Evolutionary conservation across 1,140 invertebrate genomes (phyloP).

Genomic region (Cotesia vestalis): DNA sequence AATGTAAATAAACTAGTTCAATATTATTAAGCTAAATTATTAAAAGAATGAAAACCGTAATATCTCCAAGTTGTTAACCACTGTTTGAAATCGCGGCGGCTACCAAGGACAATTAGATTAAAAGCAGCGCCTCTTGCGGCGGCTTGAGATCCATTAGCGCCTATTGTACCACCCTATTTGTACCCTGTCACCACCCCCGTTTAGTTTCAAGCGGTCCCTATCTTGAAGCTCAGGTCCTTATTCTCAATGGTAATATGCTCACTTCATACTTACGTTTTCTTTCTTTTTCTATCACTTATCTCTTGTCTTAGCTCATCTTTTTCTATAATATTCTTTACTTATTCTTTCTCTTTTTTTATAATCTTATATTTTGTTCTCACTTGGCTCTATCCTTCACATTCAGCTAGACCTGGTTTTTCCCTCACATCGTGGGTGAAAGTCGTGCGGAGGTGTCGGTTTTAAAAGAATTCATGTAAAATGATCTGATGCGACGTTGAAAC

Average conservation of each 20-base stretch:
- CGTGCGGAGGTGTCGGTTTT: conserved; percentile 48
- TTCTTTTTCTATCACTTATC: conserved; percentile 35
- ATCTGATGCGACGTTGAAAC: conserved; percentile 47
- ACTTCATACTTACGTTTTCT: conserved; percentile 60
- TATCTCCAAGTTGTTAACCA: conserved; percentile 32
- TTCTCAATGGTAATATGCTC: conserved; percentile 68
- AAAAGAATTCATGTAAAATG: conserved; percentile 52
- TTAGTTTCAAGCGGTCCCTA: conserved; percentile 47
- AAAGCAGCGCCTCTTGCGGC: conserved; percentile 67
- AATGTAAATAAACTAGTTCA: too few relatives aligned
- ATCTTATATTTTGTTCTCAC: conserved; percentile 3
- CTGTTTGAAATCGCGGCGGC: conserved; percentile 43
- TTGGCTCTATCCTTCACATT: background rate
- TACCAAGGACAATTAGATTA: conserved; percentile 65
- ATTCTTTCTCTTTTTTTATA: conserved; percentile 11
- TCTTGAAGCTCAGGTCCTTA: conserved; percentile 66
- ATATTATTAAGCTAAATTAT: background rate
- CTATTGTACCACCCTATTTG: conserved; percentile 66
- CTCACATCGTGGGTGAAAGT: conserved; percentile 40
- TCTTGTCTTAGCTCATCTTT: conserved; percentile 19
- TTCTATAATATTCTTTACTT: conserved; percentile 17
- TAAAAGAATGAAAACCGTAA: background rate
- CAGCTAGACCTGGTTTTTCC: conserved; percentile 5
- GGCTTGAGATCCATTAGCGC: conserved; percentile 67
- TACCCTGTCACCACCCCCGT: conserved; percentile 33